phyloP scores from a whole-genome alignment of 2,113 vertebrate species.

The Spea multiplicata region DNA sequence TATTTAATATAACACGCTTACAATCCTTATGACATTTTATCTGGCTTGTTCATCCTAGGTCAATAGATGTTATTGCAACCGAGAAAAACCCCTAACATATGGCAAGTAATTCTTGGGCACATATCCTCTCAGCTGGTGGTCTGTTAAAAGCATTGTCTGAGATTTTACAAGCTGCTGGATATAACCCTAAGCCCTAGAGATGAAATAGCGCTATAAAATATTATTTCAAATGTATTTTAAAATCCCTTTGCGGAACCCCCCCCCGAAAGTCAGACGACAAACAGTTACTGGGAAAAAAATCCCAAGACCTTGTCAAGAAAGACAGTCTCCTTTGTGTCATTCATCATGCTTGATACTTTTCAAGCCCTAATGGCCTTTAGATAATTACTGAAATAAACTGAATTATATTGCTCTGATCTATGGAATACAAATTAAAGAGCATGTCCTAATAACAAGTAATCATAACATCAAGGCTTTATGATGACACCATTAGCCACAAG shows the following conservation, averaged over 20 bases:
- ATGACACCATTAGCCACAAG: slow-evolving; percentile 36
- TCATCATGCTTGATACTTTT: slow-evolving; percentile 16
- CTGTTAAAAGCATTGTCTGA: slow-evolving; percentile 35
- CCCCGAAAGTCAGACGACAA: neutral
- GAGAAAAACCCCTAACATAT: slow-evolving; percentile 17
- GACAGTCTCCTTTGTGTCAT: neutral
- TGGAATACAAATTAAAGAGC: slow-evolving; percentile 36
- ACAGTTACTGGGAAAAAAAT: slow-evolving; percentile 1
- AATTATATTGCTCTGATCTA: slow-evolving; percentile 33
- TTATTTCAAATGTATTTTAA: slow-evolving; percentile 3
- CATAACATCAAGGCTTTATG: slow-evolving; percentile 39
- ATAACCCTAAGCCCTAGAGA: slow-evolving; percentile 15
- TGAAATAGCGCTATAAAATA: neutral
- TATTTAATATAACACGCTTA: neutral
- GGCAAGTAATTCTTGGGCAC: slow-evolving; percentile 16
- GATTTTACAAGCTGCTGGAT: slow-evolving; percentile 19
- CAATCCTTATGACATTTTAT: neutral
- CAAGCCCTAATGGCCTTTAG: slow-evolving; percentile 26
- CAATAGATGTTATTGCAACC: slow-evolving; percentile 24
- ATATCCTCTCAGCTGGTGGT: slow-evolving; percentile 26
- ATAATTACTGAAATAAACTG: slow-evolving; percentile 22
- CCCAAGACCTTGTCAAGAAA: slow-evolving; percentile 16
- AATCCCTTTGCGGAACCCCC: neutral
- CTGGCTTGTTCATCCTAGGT: neutral
- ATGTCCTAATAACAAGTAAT: slow-evolving; percentile 9